Evolutionary conservation across 1,140 invertebrate species (phyloP).

Genomic region (Glomeris maerens): DNA sequence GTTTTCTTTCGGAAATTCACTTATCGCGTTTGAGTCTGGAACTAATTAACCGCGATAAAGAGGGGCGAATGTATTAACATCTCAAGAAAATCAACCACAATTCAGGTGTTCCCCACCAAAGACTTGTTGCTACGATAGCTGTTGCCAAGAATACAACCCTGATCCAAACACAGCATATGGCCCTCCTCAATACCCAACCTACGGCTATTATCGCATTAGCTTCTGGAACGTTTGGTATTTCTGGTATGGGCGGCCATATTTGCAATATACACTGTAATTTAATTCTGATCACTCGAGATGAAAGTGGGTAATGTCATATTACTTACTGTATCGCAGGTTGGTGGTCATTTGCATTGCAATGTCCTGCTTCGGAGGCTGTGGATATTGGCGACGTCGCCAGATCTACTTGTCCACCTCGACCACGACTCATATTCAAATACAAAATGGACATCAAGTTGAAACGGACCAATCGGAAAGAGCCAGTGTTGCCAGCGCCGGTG

Average conservation of each 20-base stretch:
- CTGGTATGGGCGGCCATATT: slow-evolving; percentile 19
- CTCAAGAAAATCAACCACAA: too few species aligned
- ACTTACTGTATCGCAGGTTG: slow-evolving; percentile 19
- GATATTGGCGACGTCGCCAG: slow-evolving; percentile 23
- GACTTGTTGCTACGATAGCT: slow-evolving; percentile 8
- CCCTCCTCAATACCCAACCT: neutral
- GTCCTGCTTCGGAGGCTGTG: slow-evolving; percentile 26
- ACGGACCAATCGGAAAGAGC: too few species aligned
- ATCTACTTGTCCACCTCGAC: slow-evolving; percentile 1
- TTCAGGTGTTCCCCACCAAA: slow-evolving; percentile 13
- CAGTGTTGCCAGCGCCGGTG: too few species aligned
- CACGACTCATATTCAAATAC: neutral
- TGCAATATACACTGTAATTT: neutral
- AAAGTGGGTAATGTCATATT: neutral
- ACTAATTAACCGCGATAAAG: too few species aligned
- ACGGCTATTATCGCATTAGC: slow-evolving; percentile 13
- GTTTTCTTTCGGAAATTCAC: too few species aligned
- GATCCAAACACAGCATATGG: neutral
- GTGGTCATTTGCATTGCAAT: slow-evolving; percentile 24
- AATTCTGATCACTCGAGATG: neutral
- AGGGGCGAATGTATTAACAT: too few species aligned
- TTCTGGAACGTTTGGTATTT: slow-evolving; percentile 31
- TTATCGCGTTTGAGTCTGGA: too few species aligned
- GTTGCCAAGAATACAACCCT: slow-evolving; percentile 4
- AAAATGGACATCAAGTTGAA: too few species aligned